These are phyloP conservation scores for Hirtodrosophila duncani DNA, from an alignment of 2,888 invertebrate species.

Conservation along the genomic window DNA sequence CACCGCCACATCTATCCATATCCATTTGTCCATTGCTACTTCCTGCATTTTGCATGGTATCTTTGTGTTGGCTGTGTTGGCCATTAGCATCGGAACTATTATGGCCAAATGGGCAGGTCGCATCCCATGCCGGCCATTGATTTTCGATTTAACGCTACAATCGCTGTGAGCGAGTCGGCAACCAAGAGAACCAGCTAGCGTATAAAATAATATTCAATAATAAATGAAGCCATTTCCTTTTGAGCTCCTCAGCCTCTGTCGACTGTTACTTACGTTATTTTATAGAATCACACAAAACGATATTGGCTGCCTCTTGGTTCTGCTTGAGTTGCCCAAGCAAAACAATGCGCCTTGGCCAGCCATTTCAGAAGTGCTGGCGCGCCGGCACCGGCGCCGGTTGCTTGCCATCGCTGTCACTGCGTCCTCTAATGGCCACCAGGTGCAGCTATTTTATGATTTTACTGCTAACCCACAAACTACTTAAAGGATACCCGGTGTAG, in stretches of 20 bases:
- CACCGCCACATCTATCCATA: slow-evolving; percentile 1
- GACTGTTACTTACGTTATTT: slow-evolving; percentile 42
- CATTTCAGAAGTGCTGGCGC: no score
- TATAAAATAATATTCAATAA: slow-evolving; percentile 72
- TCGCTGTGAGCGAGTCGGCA: slow-evolving; percentile 6
- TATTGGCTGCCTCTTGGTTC: slow-evolving; percentile 47
- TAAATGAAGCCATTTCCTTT: slow-evolving; percentile 71
- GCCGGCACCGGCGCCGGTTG: slow-evolving; percentile 39
- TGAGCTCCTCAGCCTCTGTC: slow-evolving; percentile 15
- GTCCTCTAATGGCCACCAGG: slow-evolving; percentile 67
- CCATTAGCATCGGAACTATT: slow-evolving; percentile 67
- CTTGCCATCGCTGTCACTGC: slow-evolving; percentile 36
- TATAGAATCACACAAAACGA: slow-evolving; percentile 54
- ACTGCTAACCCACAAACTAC: slow-evolving; percentile 64
- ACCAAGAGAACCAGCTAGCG: slow-evolving; percentile 45
- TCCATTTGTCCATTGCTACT: slow-evolving; percentile 55
- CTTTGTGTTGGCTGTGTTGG: slow-evolving; percentile 42
- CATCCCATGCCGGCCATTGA: slow-evolving; percentile 66
- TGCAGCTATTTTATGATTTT: slow-evolving; percentile 67
- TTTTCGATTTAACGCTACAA: slow-evolving; percentile 64
- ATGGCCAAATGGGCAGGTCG: slow-evolving; percentile 50
- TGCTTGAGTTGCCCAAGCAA: slow-evolving; percentile 42
- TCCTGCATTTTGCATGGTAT: slow-evolving; percentile 54
- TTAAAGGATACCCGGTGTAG: slow-evolving; percentile 51
- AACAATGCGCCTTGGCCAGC: slow-evolving; percentile 54